Evolutionary conservation across 2,797 vertebrate species (phyloP).

Genomic region (Falco berigora): DNA sequence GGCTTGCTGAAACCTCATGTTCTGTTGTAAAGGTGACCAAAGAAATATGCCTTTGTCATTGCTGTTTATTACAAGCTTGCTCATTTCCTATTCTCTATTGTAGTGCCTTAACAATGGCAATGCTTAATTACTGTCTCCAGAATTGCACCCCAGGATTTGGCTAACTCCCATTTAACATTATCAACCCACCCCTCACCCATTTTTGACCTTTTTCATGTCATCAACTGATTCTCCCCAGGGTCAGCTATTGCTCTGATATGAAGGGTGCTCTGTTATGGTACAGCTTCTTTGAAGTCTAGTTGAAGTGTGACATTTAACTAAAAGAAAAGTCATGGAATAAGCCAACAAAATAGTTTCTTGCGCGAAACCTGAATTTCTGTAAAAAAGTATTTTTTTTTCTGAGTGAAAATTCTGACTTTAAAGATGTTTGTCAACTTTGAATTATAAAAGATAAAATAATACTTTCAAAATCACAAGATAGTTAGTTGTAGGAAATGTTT

Average conservation of each 20-base stretch:
- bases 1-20: neutral
- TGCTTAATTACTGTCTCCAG: neutral
- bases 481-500: neutral
- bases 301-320: neutral
- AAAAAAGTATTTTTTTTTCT: neutral
- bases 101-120: slow-evolving; percentile 44
- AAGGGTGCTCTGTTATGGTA: neutral
- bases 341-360: neutral
- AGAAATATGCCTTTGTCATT: neutral
- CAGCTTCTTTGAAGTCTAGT: neutral
- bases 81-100: slow-evolving; percentile 53
- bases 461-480: neutral
- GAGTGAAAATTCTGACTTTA: neutral
- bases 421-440: neutral
- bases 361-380: neutral
- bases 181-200: neutral
- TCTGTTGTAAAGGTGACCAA: slow-evolving; percentile 4
- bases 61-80: neutral
- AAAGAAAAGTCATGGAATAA: neutral
- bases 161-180: neutral
- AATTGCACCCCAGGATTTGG: neutral
- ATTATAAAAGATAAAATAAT: neutral
- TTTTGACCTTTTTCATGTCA: slow-evolving; percentile 30
- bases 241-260: neutral
- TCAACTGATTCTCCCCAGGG: neutral